Evolutionary conservation across 2,888 invertebrate species (phyloP).

Genomic region (Uloborus plumipes): DNA sequence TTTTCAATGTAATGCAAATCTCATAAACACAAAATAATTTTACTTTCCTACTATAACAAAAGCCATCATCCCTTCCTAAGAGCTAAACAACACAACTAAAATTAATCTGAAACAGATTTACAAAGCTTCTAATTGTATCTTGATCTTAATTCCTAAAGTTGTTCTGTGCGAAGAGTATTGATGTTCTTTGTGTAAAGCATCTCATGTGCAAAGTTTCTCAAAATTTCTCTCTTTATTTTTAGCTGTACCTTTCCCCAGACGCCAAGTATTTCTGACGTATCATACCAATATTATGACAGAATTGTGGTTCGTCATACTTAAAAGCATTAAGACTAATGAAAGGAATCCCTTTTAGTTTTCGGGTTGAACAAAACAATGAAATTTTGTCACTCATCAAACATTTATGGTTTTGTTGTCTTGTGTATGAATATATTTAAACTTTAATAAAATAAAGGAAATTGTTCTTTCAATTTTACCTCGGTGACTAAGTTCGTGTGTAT

Average conservation of each 20-base stretch:
- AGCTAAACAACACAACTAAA: too few relatives aligned
- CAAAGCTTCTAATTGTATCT: too few relatives aligned
- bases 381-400: background rate
- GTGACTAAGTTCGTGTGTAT: too few relatives aligned
- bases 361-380: slow-evolving; percentile 32
- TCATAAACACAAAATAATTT: too few relatives aligned
- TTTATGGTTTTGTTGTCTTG: slow-evolving; percentile 3
- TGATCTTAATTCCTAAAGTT: too few relatives aligned
- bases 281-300: background rate
- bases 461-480: background rate
- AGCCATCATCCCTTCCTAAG: too few relatives aligned
- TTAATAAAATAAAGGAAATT: slow-evolving; percentile 46
- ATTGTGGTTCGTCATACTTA: slow-evolving; percentile 19
- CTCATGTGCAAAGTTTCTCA: too few relatives aligned
- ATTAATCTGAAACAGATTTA: too few relatives aligned
- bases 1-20: too few relatives aligned
- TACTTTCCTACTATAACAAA: too few relatives aligned
- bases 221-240: slow-evolving; percentile 41
- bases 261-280: slow-evolving; percentile 61
- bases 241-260: slow-evolving; percentile 53
- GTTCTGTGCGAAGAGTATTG: too few relatives aligned
- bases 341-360: slow-evolving; percentile 46
- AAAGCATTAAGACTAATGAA: slow-evolving; percentile 16
- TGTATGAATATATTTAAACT: slow-evolving; percentile 18
- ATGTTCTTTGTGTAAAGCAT: too few relatives aligned